phyloP scores from a whole-genome alignment of 2,113 vertebrate genomes.

The Oreochromis tanganicae region DNA sequence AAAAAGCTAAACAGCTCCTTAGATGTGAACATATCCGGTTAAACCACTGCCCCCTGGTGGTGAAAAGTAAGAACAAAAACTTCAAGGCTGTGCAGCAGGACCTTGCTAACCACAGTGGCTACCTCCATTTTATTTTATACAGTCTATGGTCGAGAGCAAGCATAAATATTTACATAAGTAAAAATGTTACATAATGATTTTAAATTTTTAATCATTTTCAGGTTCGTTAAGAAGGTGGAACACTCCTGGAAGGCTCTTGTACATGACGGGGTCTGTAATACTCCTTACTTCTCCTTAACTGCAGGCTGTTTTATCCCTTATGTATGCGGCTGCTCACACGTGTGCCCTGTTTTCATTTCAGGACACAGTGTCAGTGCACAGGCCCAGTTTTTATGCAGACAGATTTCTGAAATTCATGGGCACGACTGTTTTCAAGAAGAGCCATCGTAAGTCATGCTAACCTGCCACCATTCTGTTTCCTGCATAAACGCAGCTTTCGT shows the following conservation, averaged over 20 bases:
- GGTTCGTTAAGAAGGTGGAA: slow-evolving; percentile 94
- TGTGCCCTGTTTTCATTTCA: slow-evolving; percentile 31
- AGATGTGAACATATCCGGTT: neutral
- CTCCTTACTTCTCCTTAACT: neutral
- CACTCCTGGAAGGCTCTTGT: slow-evolving; percentile 98
- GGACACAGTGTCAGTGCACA: slow-evolving; percentile 93
- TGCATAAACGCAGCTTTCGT: neutral
- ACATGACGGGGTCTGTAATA: slow-evolving; percentile 83
- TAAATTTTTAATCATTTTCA: slow-evolving; percentile 38
- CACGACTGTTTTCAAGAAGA: slow-evolving; percentile 87
- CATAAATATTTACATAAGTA: neutral
- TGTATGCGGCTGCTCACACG: neutral
- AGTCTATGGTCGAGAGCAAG: neutral
- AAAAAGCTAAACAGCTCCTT: neutral
- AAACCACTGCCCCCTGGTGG: neutral
- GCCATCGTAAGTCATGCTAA: slow-evolving; percentile 75
- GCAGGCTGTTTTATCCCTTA: neutral
- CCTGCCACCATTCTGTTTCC: neutral
- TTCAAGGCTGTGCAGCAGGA: neutral
- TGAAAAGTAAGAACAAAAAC: neutral
- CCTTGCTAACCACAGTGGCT: neutral
- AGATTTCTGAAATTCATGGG: slow-evolving; percentile 96
- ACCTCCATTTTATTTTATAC: neutral
- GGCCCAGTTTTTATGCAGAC: slow-evolving; percentile 91
- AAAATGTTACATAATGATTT: neutral